Evolutionary conservation across 2,888 invertebrate species (phyloP), one percentile per base, ranked within the genome.

Genomic region (Mylabris sibirica): DNA sequence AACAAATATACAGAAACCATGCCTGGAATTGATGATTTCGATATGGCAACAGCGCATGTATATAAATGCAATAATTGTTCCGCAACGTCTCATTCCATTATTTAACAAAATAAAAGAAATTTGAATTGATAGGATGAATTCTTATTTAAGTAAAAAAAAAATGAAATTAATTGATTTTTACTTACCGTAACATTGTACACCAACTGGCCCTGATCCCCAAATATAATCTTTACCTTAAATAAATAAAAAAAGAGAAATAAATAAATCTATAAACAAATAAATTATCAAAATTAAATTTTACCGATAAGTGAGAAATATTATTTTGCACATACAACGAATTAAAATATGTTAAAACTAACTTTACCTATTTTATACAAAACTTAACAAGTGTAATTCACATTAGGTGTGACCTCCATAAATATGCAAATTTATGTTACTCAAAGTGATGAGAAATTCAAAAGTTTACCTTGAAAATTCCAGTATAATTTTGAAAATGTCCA

Each of bases 121-220:
- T 70, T 63, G n/a, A 64, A 64, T 30, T 11, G 20, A 53, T 53
- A 2, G 11, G 11, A 53, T 11, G 12, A n/a, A 2, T n/a, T 8
- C 8, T 49, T 20, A 20, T 3, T 12, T 14, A 38, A n/a, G n/a
- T n/a, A n/a, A n/a, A 8, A 12, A 14, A 38, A 38, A 8, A 12
- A 38, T 38, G 12, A n/a, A n/a, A n/a, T n/a, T 38, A 8, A 49
- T 20, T 20, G n/a, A 64, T 59, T 66, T 34, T 38, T 64, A 79
- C 87, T 86, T 85, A 90, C 90, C 89, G 86, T 87, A 87, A 81
- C 90, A 90, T 83, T 87, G 86, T 70, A 87, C 85, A 64, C 89
- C 90, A 71, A 88, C 86, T 80, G 84, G 86, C 67, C 89, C 89
- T 68, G 86, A 85, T 63, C 90, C 90, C 89, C 89, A 90, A 75